Evolutionary conservation across 2,888 invertebrate species (phyloP), one percentile per base, ranked within the genome.

Genomic region (Spialia ferax): DNA sequence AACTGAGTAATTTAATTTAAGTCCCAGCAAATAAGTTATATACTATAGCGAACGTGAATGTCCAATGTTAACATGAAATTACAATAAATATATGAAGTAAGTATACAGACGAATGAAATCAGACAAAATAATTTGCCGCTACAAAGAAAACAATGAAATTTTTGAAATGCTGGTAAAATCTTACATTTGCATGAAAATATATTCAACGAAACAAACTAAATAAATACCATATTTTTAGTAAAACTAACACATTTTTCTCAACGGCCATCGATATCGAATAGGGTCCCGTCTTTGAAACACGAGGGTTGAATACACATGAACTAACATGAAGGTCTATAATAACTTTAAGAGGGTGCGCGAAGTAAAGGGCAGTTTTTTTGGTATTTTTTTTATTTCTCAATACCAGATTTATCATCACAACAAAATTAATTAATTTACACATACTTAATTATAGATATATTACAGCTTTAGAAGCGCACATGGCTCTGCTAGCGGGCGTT

Each of bases 221-320:
- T 15, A 32, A 32, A 32, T 5, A 15, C 15, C 15, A 15, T 15
- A 6, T 2, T 15, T 15, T 7, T 7, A 15, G 15, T 6, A 42
- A 42, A 42, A 7, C 15, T 15, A 15, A 42, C 15, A 42, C 15
- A 15, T 42, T 50, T 50, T 7, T 50, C 22, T 50, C 22, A 20
- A 50, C 50, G 11, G 4, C 20, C 20, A 20, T 2, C 50, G 50
- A 50, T 50, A 20, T n/a, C 50, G 22, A 50, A 50, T 22, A 50
- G 0, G 50, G 10, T 50, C 11, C 22, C 50, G 22, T 11, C 45
- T 20, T 50, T 11, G 23, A 59, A 59, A 45, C 59, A 45, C 42
- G 59, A 59, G 59, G 42, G 59, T 45, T 59, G 26, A 45, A 59
- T 59, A 59, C 59, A 45, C 42, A 59, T 18, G 59, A 59, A 52